Evolutionary conservation across 2,888 invertebrate species (phyloP).

Genomic region (Furcula furcula): DNA sequence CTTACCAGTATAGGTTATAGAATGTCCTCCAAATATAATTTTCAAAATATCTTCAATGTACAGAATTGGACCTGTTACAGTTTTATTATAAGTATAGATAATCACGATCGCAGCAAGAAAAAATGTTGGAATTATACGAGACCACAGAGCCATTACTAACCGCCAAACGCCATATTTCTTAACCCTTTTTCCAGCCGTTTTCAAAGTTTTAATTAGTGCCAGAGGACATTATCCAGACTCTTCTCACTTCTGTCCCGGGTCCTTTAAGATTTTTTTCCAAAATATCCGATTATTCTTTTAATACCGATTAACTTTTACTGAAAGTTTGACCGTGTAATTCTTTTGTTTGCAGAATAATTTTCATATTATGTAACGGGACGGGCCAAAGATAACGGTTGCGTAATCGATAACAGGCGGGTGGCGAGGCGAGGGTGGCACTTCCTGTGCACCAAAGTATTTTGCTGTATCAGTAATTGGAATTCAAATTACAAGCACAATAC

Average conservation of each 20-base stretch:
- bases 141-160: conserved; percentile 69
- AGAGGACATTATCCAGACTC: conserved; percentile 74
- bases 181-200: conserved; percentile 72
- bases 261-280: conserved; percentile 49
- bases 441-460: too few relatives aligned
- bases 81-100: too few relatives aligned
- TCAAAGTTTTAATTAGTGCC: conserved; percentile 80
- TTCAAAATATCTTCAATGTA: too few relatives aligned
- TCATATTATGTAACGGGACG: conserved; percentile 1
- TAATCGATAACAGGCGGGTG: conserved; percentile 18
- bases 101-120: conserved; percentile 51
- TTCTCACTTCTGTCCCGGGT: conserved; percentile 56
- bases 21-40: too few relatives aligned
- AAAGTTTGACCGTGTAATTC: conserved; percentile 35
- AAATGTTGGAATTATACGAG: conserved; percentile 65
- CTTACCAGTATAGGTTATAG: too few relatives aligned
- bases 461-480: too few relatives aligned
- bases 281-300: conserved; percentile 56
- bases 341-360: conserved; percentile 5
- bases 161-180: conserved; percentile 71
- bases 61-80: too few relatives aligned
- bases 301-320: conserved; percentile 45
- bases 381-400: conserved; percentile 6
- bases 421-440: too few relatives aligned
- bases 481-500: too few relatives aligned